phyloP scores from a whole-genome alignment of 2,888 invertebrate species.

The Cerceris ruficornis region DNA sequence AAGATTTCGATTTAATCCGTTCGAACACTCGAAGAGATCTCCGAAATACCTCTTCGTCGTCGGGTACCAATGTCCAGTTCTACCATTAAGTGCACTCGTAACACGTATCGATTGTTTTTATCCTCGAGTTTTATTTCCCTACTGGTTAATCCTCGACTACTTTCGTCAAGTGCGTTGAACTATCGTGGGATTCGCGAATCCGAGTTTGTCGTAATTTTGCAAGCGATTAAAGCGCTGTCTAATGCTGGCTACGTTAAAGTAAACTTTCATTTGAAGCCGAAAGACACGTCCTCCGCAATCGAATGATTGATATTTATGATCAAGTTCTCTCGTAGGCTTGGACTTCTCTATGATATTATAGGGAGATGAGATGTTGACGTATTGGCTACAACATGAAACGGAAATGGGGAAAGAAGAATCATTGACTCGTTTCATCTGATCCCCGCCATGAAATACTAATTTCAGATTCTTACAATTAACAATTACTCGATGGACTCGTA shows the following conservation, averaged over 20 bases:
- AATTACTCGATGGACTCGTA: no score
- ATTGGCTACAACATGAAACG: no score
- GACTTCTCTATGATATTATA: no score
- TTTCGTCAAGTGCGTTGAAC: background rate
- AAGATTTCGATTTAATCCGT: constrained; percentile 67
- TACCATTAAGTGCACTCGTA: background rate
- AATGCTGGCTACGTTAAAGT: background rate
- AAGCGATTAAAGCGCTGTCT: background rate
- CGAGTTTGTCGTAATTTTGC: background rate
- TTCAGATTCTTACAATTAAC: no score
- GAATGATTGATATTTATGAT: no score
- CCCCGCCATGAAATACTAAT: no score
- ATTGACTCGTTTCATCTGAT: no score
- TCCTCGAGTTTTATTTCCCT: background rate
- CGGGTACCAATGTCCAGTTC: background rate
- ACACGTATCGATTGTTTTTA: background rate
- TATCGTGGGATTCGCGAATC: background rate
- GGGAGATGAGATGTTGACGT: no score
- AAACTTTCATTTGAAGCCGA: background rate
- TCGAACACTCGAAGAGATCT: constrained; percentile 58
- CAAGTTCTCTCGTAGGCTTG: no score
- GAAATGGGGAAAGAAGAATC: no score
- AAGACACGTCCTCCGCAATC: background rate
- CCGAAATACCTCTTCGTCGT: background rate
- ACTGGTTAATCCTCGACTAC: background rate